Evolutionary conservation across 1,140 invertebrate genomes (phyloP).

Genomic region (Cotesia typhae): DNA sequence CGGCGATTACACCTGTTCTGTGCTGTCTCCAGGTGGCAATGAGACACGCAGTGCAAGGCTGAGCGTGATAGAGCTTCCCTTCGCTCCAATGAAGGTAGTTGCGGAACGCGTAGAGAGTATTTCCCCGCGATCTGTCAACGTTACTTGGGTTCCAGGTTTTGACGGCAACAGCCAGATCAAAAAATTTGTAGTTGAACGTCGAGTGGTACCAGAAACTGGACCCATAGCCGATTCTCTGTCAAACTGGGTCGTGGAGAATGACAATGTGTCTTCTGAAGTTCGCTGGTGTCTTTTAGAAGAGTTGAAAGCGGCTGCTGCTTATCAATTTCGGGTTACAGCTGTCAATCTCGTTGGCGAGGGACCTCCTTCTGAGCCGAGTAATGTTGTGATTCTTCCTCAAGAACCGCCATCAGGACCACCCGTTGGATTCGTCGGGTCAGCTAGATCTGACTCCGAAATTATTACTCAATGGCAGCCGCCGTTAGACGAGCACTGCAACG

Average conservation of each 20-base stretch:
- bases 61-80: slow-evolving; percentile 93
- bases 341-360: slow-evolving; percentile 96
- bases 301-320: slow-evolving; percentile 92
- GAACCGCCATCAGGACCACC: slow-evolving; percentile 92
- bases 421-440: slow-evolving; percentile 88
- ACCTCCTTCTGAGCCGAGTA: slow-evolving; percentile 85
- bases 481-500: slow-evolving; percentile 91
- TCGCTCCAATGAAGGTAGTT: slow-evolving; percentile 85
- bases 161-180: slow-evolving; percentile 96
- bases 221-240: slow-evolving; percentile 81
- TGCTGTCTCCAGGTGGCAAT: slow-evolving; percentile 88
- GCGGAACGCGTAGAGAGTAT: slow-evolving; percentile 73
- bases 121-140: slow-evolving; percentile 76
- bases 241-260: slow-evolving; percentile 89
- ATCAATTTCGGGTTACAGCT: slow-evolving; percentile 95
- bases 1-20: slow-evolving; percentile 83
- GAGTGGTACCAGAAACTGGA: slow-evolving; percentile 85
- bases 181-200: slow-evolving; percentile 92
- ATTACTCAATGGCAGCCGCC: slow-evolving; percentile 98
- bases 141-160: slow-evolving; percentile 94
- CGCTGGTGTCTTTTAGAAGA: slow-evolving; percentile 84
- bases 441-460: slow-evolving; percentile 92
- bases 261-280: slow-evolving; percentile 83
- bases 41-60: slow-evolving; percentile 86
- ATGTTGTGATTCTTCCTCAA: slow-evolving; percentile 88